A percentile compares a stretch with the other conserved stretches of the same genome.
phyloP scores from a whole-genome alignment of 2,113 vertebrate species.

The Tonatia bakeri region DNA sequence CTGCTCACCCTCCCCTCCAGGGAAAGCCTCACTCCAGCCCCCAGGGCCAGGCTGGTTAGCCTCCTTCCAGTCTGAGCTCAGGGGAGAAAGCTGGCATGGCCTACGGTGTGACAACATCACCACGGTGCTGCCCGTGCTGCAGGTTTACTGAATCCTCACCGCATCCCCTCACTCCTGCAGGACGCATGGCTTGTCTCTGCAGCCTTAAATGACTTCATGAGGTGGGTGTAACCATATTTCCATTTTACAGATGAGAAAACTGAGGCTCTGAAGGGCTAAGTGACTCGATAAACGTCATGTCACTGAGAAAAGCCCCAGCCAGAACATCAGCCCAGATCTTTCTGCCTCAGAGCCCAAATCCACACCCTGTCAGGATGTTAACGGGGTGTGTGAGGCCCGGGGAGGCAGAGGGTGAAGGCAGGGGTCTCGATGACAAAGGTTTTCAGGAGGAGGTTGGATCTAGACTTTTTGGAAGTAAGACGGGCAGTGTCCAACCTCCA shows the following conservation, averaged over 20 bases:
- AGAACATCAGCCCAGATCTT: neutral
- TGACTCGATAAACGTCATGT: neutral
- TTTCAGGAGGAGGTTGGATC: neutral
- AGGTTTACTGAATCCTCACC: neutral
- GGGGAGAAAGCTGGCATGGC: neutral
- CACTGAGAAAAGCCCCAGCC: neutral
- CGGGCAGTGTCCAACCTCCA: neutral
- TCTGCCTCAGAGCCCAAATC: neutral
- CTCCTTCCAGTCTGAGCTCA: neutral
- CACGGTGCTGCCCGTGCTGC: neutral
- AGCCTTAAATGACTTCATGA: neutral
- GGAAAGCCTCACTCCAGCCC: neutral
- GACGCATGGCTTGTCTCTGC: neutral
- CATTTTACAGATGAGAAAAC: neutral
- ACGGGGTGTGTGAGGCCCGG: neutral
- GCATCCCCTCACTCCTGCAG: neutral
- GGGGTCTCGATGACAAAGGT: neutral
- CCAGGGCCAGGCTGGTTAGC: neutral
- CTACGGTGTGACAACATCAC: neutral
- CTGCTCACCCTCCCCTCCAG: neutral
- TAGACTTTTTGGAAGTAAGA: neutral
- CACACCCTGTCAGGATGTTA: neutral
- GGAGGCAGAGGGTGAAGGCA: neutral
- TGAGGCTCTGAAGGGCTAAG: neutral
- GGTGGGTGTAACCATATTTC: neutral